These are phyloP conservation scores for Dendrolimus pini DNA, from an alignment of 2,888 invertebrate genomes.

Conservation along the genomic window DNA sequence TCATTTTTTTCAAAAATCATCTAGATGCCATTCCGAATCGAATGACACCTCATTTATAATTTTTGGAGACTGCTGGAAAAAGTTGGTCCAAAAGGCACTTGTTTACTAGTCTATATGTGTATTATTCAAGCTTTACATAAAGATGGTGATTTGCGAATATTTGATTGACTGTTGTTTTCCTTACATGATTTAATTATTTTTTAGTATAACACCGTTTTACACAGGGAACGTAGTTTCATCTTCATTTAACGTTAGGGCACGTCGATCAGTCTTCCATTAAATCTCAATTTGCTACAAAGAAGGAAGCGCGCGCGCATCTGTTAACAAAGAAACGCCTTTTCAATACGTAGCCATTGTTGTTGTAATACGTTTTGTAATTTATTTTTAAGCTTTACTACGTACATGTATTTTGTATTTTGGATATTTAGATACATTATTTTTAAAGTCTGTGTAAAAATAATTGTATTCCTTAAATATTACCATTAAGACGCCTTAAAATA, in stretches of 20 bases:
- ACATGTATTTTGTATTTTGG: slow-evolving; percentile 3
- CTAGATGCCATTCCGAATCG: no score
- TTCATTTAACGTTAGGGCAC: not conserved
- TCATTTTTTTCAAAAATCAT: no score
- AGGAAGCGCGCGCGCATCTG: slow-evolving; percentile 5
- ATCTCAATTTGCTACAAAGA: slow-evolving; percentile 3
- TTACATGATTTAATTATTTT: not conserved
- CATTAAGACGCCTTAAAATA: no score
- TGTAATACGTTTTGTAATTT: not conserved
- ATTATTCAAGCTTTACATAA: no score
- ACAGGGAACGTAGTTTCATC: not conserved
- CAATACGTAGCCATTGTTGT: not conserved
- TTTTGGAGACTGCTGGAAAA: no score
- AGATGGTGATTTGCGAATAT: no score
- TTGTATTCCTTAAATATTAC: no score
- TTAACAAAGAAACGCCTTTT: slow-evolving; percentile 6
- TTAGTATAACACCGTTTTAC: no score
- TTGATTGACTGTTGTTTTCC: not conserved
- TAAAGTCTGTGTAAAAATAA: no score
- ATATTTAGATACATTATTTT: not conserved
- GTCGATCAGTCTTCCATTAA: slow-evolving; percentile 4
- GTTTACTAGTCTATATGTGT: no score
- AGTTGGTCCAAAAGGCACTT: no score
- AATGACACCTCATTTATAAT: no score
- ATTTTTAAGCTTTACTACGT: slow-evolving; percentile 5